phyloP scores from a whole-genome alignment of 2,797 vertebrate species.

The Tokudaia muenninki region DNA sequence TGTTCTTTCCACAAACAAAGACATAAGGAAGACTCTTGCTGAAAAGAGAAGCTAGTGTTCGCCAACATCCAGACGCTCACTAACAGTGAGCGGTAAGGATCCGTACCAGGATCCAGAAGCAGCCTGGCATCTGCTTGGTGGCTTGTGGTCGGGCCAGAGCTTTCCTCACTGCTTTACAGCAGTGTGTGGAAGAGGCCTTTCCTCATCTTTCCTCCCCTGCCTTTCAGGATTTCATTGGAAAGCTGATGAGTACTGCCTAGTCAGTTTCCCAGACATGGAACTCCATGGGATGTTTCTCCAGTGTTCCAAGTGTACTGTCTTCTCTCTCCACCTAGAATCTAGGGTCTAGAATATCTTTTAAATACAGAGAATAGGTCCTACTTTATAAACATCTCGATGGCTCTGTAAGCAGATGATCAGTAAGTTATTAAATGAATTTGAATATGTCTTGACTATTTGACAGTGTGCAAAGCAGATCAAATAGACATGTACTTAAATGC shows the following conservation, averaged over 20 bases:
- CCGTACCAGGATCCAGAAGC: neutral
- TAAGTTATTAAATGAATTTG: conserved; percentile 47
- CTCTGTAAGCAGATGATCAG: neutral
- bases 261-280: neutral
- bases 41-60: neutral
- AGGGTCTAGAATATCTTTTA: conserved; percentile 10
- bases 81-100: neutral
- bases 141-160: neutral
- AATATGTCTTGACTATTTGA: conserved; percentile 27
- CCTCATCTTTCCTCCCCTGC: neutral
- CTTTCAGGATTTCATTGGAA: neutral
- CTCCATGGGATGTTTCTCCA: neutral
- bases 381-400: neutral
- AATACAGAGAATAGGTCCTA: neutral
- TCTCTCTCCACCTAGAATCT: neutral
- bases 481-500: neutral
- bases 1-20: conserved; percentile 26
- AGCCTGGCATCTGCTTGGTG: neutral
- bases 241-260: neutral
- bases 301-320: neutral
- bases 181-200: neutral
- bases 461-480: conserved; percentile 32
- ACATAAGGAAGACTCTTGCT: conserved; percentile 1
- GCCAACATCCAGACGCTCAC: neutral
- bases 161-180: neutral